Evolutionary conservation across 35 echinoderm and acorn worm genomes (phyloP).

Genomic region (Nesometra sesokonis): DNA sequence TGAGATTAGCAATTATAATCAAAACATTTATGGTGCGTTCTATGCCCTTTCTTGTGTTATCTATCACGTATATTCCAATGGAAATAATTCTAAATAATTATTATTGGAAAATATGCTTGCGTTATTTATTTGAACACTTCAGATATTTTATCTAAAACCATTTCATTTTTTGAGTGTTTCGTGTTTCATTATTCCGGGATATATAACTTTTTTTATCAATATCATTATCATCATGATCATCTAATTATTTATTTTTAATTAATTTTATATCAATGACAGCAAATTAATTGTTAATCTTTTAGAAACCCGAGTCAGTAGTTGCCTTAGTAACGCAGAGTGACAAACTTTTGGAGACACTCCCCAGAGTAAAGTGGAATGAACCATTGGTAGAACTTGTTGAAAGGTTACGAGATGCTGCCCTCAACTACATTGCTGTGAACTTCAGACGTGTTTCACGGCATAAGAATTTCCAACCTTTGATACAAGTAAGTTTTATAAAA

Average conservation of each 20-base stretch:
- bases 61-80: too few relatives aligned
- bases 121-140: too few relatives aligned
- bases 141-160: too few relatives aligned
- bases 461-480: neutral
- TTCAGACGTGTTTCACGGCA: neutral
- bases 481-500: neutral
- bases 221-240: neutral
- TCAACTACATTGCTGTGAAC: conserved; percentile 10
- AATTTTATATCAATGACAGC: neutral
- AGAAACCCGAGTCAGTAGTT: conserved; percentile 13
- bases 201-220: too few relatives aligned
- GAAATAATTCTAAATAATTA: too few relatives aligned
- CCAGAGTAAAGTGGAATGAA: conserved; percentile 27
- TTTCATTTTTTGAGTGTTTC: too few relatives aligned
- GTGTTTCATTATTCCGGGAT: too few relatives aligned
- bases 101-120: too few relatives aligned
- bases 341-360: conserved; percentile 21
- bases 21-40: too few relatives aligned
- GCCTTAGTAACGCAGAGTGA: conserved; percentile 20
- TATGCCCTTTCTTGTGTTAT: too few relatives aligned
- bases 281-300: neutral
- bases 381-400: neutral
- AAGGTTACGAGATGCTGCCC: conserved; percentile 7
- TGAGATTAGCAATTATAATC: too few relatives aligned
- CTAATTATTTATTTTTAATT: neutral